Evolutionary conservation across 1,140 invertebrate species (phyloP).

Genomic region (Bombus soroeensis): DNA sequence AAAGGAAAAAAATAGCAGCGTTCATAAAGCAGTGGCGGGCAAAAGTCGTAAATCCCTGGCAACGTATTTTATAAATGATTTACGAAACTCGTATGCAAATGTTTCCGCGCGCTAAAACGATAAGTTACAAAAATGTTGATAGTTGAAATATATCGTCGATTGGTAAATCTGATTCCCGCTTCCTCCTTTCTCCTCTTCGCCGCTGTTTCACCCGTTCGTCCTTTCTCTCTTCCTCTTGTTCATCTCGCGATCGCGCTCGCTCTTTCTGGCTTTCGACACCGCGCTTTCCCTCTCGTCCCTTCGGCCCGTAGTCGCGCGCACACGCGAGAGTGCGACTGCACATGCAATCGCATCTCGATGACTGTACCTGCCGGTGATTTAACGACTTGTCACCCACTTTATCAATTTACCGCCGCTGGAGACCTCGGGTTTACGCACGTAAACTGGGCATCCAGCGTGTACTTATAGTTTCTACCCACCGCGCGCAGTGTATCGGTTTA

Average conservation of each 20-base stretch:
- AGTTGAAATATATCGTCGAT: conserved; percentile 55
- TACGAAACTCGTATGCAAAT: conserved; percentile 52
- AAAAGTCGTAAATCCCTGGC: conserved; percentile 39
- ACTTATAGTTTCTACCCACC: conserved; percentile 50
- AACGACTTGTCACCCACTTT: conserved; percentile 81
- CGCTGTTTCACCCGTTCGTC: not conserved
- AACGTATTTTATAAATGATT: conserved; percentile 48
- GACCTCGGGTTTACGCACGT: conserved; percentile 54
- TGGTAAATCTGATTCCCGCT: conserved; percentile 50
- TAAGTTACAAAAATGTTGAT: conserved; percentile 56
- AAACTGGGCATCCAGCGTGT: conserved; percentile 46
- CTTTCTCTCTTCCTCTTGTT: not conserved
- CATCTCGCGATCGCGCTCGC: not conserved
- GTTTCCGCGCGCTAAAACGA: conserved; percentile 35
- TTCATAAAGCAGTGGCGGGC: conserved; percentile 26
- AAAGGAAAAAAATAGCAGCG: not conserved
- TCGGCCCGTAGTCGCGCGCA: conserved; percentile 38
- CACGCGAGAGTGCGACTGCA: conserved; percentile 63
- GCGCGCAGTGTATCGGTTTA: conserved; percentile 37
- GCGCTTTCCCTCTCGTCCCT: not conserved
- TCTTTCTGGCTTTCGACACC: not conserved
- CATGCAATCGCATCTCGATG: conserved; percentile 72
- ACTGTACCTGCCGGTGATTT: conserved; percentile 75
- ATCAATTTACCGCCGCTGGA: conserved; percentile 77
- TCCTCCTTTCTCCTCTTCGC: conserved; percentile 29